Base-by-base conservation (phyloP, 2,797 vertebrate species). In the Lepus townsendii region DNA sequence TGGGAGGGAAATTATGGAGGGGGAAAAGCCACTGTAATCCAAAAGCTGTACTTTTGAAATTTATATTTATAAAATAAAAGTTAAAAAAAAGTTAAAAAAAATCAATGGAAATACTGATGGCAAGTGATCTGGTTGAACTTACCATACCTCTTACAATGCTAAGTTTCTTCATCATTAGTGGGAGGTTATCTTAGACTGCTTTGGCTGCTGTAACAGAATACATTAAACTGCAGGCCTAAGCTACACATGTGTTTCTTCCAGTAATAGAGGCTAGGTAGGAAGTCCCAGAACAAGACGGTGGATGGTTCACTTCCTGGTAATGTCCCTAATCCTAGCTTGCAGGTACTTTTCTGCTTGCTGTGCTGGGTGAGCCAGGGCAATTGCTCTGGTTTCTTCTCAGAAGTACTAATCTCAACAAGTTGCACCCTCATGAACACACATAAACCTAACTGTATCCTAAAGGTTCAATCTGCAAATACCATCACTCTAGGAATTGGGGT, bases 221-320 rank as follows among this genome's bases (percentile, higher is more conserved):
- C 2, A 4, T 54, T 32, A 57, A 82, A 32, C 17, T 30, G 3
- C 7, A 14, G 24, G 4, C 7, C 35, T 50, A 54, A 38, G 50
- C 38, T 63, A 63, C 7, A 26, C 8, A 42, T 19, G 57, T 13
- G 20, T 60, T 60, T 77, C 7, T 72, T 14, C 60, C 7, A 38
- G 7, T 50, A 38, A 14, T 72, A 1, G 35, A 83, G 22, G 24
- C 1, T 1, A 35, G 5, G 4, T 1, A 35, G 3, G 4, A 63
- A 13, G 1, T 26, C 42, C 16, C 84, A 60, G 24, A 35, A 65
- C 7, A 82, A 57, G 1, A 50, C n/a, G 6, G 2, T 62, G 19
- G 10, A 30, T 32, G n/a, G 27, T 60, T 57, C 66, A 26, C 8
- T 24, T 47, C 62, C 17, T 35, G 20, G 32, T 32, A 22, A 47